Evolutionary conservation across 2,113 vertebrate species (phyloP), one percentile per base, ranked within the genome.

Genomic region (Clinocottus analis): DNA sequence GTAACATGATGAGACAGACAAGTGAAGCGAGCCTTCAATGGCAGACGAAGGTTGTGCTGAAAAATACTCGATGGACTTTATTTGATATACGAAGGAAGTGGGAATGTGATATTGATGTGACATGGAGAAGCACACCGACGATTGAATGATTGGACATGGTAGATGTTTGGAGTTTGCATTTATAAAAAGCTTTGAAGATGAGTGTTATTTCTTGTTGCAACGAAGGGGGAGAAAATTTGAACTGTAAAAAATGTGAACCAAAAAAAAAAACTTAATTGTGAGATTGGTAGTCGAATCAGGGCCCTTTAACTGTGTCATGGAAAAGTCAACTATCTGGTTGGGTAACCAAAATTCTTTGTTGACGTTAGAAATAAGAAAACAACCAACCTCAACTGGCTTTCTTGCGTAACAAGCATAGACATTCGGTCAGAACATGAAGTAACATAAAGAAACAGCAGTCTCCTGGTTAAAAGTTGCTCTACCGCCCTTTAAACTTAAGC

Each of bases 81-180:
- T 89, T 85, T 85, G 82, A 87, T 85, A 83, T 77, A 72, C 59
- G 56, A 72, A 81, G 83, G 64, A 86, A 81, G 33, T 31, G 56
- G 77, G n/a, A 82, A 87, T 59, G 33, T 79, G 85, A 85, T 86
- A 86, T 73, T 67, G 43, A 80, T 72, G 64, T 47, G 67, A 74
- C 66, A 51, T 63, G 31, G 17, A 37, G 19, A 78, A 70, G 29
- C 35, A 55, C 41, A 74, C 31, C 2, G 13, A 43, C 14, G 41
- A 43, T 41, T 41, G 39, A 0, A 47, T 39, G 58, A 69, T 63
- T 64, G 5, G n/a, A 49, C 23, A 55, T 11, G 33, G 31, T 59
- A 45, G 51, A 60, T 47, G 14, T 49, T 55, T 74, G 0, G 25
- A 29, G 63, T 78, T 62, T 60, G 17, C 16, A 14, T 61, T 7